phyloP scores from a whole-genome alignment of 2,888 invertebrate species.

The Hirtodrosophila confusa region DNA sequence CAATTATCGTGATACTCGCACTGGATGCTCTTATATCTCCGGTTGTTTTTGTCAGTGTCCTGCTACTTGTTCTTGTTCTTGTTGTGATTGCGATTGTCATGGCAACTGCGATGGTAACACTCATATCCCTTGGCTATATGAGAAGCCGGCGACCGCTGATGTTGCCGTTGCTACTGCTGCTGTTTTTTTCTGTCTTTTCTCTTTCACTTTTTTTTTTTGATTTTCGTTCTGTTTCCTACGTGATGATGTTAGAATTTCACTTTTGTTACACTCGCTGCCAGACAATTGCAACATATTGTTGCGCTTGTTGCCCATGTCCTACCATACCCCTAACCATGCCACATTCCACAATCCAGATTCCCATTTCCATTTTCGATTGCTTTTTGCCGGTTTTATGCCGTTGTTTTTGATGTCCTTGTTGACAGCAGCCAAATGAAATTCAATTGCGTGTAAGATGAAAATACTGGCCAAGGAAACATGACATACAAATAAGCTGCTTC shows the following conservation, averaged over 20 bases:
- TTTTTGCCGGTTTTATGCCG: conserved; percentile 21
- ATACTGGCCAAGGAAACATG: conserved; percentile 3
- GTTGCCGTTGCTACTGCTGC: conserved; percentile 10
- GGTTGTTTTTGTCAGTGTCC: conserved; percentile 38
- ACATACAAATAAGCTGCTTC: neutral
- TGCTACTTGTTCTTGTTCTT: conserved; percentile 39
- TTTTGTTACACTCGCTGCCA: conserved; percentile 56
- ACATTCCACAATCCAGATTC: conserved; percentile 14
- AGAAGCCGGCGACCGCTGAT: conserved; percentile 34
- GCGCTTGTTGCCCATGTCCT: conserved; percentile 37
- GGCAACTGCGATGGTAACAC: conserved; percentile 64
- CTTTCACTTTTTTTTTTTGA: conserved; percentile 16
- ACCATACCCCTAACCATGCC: conserved; percentile 1
- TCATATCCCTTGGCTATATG: conserved; percentile 58
- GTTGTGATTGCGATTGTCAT: conserved; percentile 70
- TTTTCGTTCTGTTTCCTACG: conserved; percentile 41
- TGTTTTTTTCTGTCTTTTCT: conserved; percentile 13
- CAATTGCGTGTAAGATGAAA: conserved; percentile 36
- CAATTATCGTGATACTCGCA: conserved; percentile 64
- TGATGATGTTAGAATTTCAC: conserved; percentile 68
- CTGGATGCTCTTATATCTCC: conserved; percentile 26
- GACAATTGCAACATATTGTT: conserved; percentile 73
- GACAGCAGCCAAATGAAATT: conserved; percentile 54
- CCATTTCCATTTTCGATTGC: conserved; percentile 56
- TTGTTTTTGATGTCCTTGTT: conserved; percentile 47